Evolutionary conservation across 2,797 vertebrate species (phyloP).

Genomic region (Sebastes variabilis): DNA sequence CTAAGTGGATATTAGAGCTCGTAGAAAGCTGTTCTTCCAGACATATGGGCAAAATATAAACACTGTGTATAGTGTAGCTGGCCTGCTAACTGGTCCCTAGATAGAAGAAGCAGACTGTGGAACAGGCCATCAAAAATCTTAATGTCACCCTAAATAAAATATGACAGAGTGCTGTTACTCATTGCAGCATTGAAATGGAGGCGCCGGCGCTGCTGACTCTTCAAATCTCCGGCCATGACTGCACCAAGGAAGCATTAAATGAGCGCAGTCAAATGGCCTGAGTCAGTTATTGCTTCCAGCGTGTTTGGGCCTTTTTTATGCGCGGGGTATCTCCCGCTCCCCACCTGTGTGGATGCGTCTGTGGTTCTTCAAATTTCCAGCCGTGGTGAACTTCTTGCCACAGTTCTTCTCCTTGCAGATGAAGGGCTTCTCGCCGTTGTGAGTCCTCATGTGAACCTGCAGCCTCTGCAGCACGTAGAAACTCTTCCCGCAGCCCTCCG

Average conservation of each 20-base stretch:
- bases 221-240: slow-evolving; percentile 46
- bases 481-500: slow-evolving; percentile 97
- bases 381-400: slow-evolving; percentile 97
- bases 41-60: slow-evolving; percentile 16
- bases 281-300: slow-evolving; percentile 44
- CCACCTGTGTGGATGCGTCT: slow-evolving; percentile 94
- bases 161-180: slow-evolving; percentile 53
- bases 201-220: slow-evolving; percentile 58
- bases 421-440: slow-evolving; percentile 98
- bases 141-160: slow-evolving; percentile 66
- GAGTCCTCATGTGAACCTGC: slow-evolving; percentile 99
- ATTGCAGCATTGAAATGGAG: slow-evolving; percentile 47
- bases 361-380: slow-evolving; percentile 99
- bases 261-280: slow-evolving; percentile 43
- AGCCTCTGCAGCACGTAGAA: slow-evolving; percentile 98
- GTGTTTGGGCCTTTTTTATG: slow-evolving; percentile 11
- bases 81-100: slow-evolving; percentile 13
- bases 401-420: slow-evolving; percentile 94
- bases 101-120: slow-evolving; percentile 14
- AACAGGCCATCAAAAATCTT: slow-evolving; percentile 46
- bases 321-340: neutral
- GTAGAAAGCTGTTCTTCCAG: neutral
- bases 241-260: slow-evolving; percentile 59
- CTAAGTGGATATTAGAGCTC: neutral
- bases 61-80: neutral